A percentile compares a stretch with the other conserved stretches of the same genome.
Evolutionary conservation across 2,888 invertebrate genomes (phyloP).

Genomic region (Listrodromus nycthemerus): DNA sequence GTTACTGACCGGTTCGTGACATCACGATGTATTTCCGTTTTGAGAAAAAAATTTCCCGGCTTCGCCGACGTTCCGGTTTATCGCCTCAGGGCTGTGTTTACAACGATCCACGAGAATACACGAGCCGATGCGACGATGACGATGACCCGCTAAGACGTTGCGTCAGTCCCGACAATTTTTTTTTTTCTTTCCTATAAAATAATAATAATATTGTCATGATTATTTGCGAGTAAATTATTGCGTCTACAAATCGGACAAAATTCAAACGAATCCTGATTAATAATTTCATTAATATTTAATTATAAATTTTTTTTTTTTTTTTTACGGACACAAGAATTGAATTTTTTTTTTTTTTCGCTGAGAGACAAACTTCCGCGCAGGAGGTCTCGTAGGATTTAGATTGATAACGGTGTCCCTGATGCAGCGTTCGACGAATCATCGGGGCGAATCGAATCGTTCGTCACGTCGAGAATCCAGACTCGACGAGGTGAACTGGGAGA

Average conservation of each 20-base stretch:
- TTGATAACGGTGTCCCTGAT: slow-evolving; percentile 78
- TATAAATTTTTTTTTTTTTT: no score
- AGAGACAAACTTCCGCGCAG: not conserved
- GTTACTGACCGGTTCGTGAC: slow-evolving; percentile 75
- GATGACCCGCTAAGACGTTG: slow-evolving; percentile 43
- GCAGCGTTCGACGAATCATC: slow-evolving; percentile 77
- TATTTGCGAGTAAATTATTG: no score
- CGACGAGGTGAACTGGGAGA: not conserved
- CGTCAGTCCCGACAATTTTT: slow-evolving; percentile 26
- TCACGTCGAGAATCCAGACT: slow-evolving; percentile 49
- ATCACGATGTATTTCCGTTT: slow-evolving; percentile 76
- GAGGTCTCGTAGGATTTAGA: slow-evolving; percentile 33
- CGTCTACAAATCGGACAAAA: no score
- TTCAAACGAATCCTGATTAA: no score
- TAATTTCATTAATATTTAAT: no score
- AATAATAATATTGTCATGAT: no score
- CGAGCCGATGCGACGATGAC: slow-evolving; percentile 36
- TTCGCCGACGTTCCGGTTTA: not conserved
- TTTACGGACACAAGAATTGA: not conserved
- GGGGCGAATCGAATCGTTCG: slow-evolving; percentile 73
- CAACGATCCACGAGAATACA: not conserved
- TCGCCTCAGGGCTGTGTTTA: slow-evolving; percentile 9
- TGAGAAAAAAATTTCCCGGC: slow-evolving; percentile 48
- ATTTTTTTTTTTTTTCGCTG: not conserved
- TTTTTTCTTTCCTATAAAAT: not conserved